phyloP scores from a whole-genome alignment of 2,113 vertebrate species.

The Himantopus leucocephalus region DNA sequence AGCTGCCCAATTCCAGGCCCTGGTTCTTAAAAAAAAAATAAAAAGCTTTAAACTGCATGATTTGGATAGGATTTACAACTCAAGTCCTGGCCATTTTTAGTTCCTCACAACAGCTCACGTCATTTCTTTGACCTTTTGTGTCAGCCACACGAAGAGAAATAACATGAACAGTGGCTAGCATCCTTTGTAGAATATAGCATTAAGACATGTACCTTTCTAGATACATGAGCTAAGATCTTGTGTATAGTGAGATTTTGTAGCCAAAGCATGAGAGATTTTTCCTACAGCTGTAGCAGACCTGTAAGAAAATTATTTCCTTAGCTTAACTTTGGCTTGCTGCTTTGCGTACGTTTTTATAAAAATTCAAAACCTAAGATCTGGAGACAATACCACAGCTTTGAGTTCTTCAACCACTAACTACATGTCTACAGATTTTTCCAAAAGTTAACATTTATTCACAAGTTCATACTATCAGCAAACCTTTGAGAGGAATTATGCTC shows the following conservation, averaged over 20 bases:
- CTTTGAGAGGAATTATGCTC: constrained; percentile 1
- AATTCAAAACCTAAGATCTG: not conserved
- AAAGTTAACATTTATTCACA: constrained; percentile 66
- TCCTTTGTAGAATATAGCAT: not conserved
- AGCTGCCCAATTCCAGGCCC: not conserved
- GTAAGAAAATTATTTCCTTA: not conserved
- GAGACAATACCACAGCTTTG: not conserved
- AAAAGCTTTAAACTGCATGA: not conserved
- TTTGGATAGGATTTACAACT: not conserved
- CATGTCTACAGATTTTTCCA: constrained; percentile 41
- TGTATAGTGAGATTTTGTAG: not conserved
- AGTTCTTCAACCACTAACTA: constrained; percentile 32
- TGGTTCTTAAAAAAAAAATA: not conserved
- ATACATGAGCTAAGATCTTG: rapidly evolving
- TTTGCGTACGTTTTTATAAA: not conserved
- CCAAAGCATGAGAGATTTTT: not conserved
- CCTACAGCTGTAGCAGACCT: not conserved
- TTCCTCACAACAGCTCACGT: not conserved
- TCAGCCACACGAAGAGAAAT: not conserved
- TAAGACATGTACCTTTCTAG: not conserved
- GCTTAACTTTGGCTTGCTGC: not conserved
- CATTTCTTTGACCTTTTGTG: not conserved
- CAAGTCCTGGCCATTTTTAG: not conserved
- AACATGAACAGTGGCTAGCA: not conserved
- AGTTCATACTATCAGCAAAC: constrained; percentile 50